These are phyloP conservation scores for Cerceris ruficornis DNA, from an alignment of 2,888 invertebrate species.

Conservation along the genomic window DNA sequence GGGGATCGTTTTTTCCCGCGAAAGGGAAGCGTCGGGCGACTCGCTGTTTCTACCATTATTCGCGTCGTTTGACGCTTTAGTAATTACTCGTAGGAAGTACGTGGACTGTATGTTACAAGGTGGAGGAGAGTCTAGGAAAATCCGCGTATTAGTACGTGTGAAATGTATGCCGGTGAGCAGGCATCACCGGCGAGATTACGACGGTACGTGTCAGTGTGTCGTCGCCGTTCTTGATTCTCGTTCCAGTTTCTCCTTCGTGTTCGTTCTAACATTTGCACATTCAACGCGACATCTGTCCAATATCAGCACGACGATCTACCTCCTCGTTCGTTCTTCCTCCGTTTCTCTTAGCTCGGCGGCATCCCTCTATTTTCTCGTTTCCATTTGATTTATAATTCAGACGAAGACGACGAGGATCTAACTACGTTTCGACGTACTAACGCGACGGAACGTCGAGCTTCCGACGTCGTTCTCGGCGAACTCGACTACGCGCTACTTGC, in stretches of 20 bases:
- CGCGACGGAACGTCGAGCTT: not conserved
- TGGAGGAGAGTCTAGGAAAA: conserved; percentile 4
- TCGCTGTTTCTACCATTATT: conserved; percentile 20
- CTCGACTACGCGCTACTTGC: not conserved
- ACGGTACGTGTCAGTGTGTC: conserved; percentile 25
- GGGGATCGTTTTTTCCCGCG: not conserved
- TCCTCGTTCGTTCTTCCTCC: not conserved
- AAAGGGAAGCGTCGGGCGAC: conserved; percentile 1
- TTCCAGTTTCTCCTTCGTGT: conserved; percentile 45
- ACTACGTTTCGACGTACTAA: not conserved
- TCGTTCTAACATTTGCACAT: conserved; percentile 61
- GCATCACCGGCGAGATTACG: conserved; percentile 7
- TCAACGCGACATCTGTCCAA: conserved; percentile 66
- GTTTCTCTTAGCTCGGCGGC: not conserved
- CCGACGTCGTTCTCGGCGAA: not conserved
- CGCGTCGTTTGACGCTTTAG: conserved; percentile 38
- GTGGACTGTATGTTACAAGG: not conserved
- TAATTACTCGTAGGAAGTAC: conserved; percentile 32
- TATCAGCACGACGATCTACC: conserved; percentile 48
- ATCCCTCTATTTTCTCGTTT: conserved; percentile 34
- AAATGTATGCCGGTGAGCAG: too few species aligned
- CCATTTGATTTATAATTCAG: conserved; percentile 58
- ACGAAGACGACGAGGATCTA: conserved; percentile 25
- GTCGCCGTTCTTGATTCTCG: conserved; percentile 53
- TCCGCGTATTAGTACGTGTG: conserved; percentile 1